phyloP scores from a whole-genome alignment of 2,888 invertebrate genomes.

The Pyrrhosoma nymphula region DNA sequence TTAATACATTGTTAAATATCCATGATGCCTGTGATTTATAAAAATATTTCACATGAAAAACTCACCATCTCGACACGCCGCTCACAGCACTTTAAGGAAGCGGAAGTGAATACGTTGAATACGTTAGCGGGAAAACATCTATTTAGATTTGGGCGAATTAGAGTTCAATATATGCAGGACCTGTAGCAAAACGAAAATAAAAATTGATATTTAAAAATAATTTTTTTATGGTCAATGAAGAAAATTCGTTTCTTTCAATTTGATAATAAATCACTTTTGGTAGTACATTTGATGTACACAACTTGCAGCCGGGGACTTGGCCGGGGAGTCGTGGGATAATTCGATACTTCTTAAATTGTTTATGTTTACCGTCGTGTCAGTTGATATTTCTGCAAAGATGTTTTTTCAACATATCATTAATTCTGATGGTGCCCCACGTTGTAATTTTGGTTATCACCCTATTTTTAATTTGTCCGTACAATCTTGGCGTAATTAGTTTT shows the following conservation, averaged over 20 bases:
- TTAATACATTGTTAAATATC: neutral
- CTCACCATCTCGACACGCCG: conserved; percentile 47
- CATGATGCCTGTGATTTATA: neutral
- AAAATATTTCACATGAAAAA: neutral
- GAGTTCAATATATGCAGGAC: too few relatives aligned
- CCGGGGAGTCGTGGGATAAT: neutral
- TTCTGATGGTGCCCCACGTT: too few relatives aligned
- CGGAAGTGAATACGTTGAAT: neutral
- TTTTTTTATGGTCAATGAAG: neutral
- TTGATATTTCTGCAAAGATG: too few relatives aligned
- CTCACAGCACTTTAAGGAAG: neutral
- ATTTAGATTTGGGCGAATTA: too few relatives aligned
- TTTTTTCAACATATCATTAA: too few relatives aligned
- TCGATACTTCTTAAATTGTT: neutral
- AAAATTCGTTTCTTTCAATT: neutral
- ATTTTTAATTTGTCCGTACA: too few relatives aligned
- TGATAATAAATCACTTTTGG: neutral
- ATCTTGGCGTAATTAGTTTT: too few relatives aligned
- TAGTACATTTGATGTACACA: neutral
- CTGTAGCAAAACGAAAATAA: too few relatives aligned
- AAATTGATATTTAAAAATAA: neutral
- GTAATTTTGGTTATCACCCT: too few relatives aligned
- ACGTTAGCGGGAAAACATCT: too few relatives aligned
- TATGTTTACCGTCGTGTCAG: too few relatives aligned
- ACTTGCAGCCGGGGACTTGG: neutral